A percentile compares a stretch with the other conserved stretches of the same genome.
Conservation (phyloP, 2,113 vertebrate species). For the Gymnarchus niloticus region DNA sequence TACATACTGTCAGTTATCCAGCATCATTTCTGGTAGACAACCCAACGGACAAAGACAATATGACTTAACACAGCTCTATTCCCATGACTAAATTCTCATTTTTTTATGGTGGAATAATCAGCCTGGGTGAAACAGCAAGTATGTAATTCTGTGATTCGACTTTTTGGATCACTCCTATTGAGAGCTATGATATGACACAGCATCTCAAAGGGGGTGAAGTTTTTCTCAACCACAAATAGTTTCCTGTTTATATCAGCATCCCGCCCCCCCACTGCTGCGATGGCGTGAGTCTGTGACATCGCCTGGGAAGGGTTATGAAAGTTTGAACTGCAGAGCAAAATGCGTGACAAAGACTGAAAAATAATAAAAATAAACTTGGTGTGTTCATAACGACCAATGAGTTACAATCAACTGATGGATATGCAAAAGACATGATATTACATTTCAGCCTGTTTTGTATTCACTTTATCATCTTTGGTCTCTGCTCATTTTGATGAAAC, state of each 20-base stretch:
- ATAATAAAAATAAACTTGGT: not conserved
- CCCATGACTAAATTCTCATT: not conserved
- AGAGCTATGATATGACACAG: slow-evolving; percentile 25
- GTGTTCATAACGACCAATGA: not conserved
- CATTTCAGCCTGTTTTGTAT: not conserved
- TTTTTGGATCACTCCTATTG: slow-evolving; percentile 21
- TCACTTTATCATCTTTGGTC: slow-evolving; percentile 23
- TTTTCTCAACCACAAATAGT: slow-evolving; percentile 38
- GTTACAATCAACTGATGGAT: not conserved
- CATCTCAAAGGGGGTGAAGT: slow-evolving; percentile 28
- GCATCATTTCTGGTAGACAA: not conserved
- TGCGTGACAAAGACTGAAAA: not conserved
- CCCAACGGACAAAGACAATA: not conserved
- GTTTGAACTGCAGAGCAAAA: not conserved
- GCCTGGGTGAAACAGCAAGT: slow-evolving; percentile 17
- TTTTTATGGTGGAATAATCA: not conserved
- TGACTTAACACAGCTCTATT: not conserved
- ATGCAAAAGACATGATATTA: not conserved
- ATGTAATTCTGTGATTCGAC: slow-evolving; percentile 29
- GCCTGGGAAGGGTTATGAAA: not conserved
- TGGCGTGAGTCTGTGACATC: slow-evolving; percentile 25
- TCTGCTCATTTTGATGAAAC: slow-evolving; percentile 41
- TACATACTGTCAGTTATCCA: not conserved
- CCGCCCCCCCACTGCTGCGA: slow-evolving; percentile 27
- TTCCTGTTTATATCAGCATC: slow-evolving; percentile 33